phyloP scores from a whole-genome alignment of 2,113 vertebrate species.

The Cryptotis parvus region DNA sequence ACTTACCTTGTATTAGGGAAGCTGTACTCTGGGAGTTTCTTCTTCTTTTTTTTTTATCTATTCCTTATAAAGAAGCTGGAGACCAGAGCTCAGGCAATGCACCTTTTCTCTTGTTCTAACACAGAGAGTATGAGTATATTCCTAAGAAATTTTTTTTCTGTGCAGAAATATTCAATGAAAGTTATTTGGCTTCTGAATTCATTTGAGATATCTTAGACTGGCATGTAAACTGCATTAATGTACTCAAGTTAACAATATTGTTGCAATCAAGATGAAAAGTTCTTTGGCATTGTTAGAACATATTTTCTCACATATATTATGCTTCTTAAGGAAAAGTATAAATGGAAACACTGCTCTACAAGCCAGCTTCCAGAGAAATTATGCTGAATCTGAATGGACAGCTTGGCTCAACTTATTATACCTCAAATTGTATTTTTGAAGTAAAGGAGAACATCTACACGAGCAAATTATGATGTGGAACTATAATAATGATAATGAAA shows the following conservation, averaged over 20 bases:
- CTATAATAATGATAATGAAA: neutral
- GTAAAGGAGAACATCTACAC: neutral
- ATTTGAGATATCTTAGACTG: neutral
- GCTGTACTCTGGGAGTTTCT: too few species aligned
- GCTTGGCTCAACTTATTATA: rapidly evolving
- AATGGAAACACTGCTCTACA: neutral
- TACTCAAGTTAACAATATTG: neutral
- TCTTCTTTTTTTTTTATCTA: neutral
- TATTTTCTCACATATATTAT: neutral
- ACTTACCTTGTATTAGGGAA: too few species aligned
- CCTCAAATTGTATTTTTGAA: neutral
- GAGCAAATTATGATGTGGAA: neutral
- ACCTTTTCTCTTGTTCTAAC: neutral
- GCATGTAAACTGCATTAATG: neutral
- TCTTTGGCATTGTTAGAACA: neutral
- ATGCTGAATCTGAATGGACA: neutral
- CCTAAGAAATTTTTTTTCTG: neutral
- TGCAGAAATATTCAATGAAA: neutral
- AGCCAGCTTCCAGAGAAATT: neutral
- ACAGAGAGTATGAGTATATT: neutral
- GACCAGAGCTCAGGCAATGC: neutral
- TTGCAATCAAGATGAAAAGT: neutral
- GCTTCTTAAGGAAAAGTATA: neutral
- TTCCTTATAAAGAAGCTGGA: neutral
- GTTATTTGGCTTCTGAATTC: neutral